Percentiles rank a stretch among this genome's conserved stretches.
Conservation (phyloP, 2,888 invertebrate species). For the Dione vanillae region DNA sequence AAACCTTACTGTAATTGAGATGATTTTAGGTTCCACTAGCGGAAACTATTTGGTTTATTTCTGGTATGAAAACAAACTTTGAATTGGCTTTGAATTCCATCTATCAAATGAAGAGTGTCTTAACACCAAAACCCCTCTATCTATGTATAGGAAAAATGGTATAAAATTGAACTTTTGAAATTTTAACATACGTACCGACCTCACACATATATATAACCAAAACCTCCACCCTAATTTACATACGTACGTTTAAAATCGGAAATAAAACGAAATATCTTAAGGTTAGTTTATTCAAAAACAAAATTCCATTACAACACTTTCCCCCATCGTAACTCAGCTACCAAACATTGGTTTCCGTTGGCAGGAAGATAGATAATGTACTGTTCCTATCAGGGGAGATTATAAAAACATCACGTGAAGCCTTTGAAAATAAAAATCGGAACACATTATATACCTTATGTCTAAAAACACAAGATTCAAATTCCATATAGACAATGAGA, state of each 20-base stretch:
- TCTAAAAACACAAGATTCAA: not conserved
- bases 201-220: no score
- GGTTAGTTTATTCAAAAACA: not conserved
- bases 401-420: conserved; percentile 70
- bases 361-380: conserved; percentile 44
- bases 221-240: no score
- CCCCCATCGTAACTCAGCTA: conserved; percentile 15
- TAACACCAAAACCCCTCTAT: no score
- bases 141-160: no score
- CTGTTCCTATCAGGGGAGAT: conserved; percentile 60
- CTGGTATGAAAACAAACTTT: no score
- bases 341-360: conserved; percentile 32
- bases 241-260: not conserved
- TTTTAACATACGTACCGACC: no score
- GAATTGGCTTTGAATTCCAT: no score
- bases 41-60: no score
- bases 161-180: no score
- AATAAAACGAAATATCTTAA: not conserved
- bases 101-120: no score
- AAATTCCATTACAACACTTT: conserved; percentile 1
- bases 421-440: conserved; percentile 25
- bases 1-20: no score
- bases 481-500: conserved; percentile 1
- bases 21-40: no score
- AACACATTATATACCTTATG: conserved; percentile 5